Conservation (phyloP, 2,888 invertebrate species). For the Cerceris rybyensis region DNA sequence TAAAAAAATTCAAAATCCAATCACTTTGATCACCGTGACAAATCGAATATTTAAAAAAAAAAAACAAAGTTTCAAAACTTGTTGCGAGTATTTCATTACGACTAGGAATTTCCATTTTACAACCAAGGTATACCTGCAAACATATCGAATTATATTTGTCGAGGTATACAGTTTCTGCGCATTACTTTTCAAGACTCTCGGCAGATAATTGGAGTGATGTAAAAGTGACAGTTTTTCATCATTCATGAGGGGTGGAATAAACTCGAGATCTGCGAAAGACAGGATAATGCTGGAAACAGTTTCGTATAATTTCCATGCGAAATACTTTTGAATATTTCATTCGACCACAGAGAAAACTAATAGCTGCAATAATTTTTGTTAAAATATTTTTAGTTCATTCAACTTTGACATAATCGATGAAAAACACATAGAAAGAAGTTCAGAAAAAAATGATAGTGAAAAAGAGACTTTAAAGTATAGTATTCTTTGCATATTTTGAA, state of each 20-base stretch:
- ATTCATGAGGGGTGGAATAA: not conserved
- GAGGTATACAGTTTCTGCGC: conserved; percentile 15
- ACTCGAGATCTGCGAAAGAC: not conserved
- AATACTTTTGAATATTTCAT: conserved; percentile 22
- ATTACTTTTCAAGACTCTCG: conserved; percentile 12
- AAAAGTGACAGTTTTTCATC: conserved; percentile 17
- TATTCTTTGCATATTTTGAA: too few relatives aligned
- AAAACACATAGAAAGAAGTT: too few relatives aligned
- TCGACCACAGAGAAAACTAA: not conserved
- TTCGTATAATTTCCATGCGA: conserved; percentile 16
- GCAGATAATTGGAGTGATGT: conserved; percentile 33
- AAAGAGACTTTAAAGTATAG: too few relatives aligned
- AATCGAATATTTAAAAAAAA: not conserved
- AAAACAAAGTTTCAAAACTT: not conserved
- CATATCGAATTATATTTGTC: conserved; percentile 16
- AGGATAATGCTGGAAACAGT: conserved; percentile 4
- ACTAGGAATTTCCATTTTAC: conserved; percentile 20
- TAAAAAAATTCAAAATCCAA: too few relatives aligned
- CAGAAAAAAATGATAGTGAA: too few relatives aligned
- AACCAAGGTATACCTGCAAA: conserved; percentile 9
- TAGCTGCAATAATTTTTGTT: too few relatives aligned
- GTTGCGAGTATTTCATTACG: conserved; percentile 6
- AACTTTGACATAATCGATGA: too few relatives aligned
- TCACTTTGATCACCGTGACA: too few relatives aligned
- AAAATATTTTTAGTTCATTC: too few relatives aligned